phyloP scores from a whole-genome alignment of 2,113 vertebrate genomes.

The Mixornis gularis region DNA sequence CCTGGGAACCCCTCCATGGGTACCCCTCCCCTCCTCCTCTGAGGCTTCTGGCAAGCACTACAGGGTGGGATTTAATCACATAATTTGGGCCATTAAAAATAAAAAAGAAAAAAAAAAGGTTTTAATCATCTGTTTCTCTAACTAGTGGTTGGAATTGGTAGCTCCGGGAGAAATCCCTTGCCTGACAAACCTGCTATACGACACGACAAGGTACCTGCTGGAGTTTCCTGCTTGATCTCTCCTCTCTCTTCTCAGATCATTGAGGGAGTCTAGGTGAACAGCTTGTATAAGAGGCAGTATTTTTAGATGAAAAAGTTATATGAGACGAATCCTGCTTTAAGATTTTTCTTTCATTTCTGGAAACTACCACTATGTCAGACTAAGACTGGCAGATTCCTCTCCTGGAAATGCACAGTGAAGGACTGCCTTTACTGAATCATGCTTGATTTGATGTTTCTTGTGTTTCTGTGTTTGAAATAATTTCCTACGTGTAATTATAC shows the following conservation, averaged over 20 bases:
- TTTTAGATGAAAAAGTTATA: conserved; percentile 26
- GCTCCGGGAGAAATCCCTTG: not conserved
- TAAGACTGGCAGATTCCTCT: not conserved
- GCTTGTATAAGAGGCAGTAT: not conserved
- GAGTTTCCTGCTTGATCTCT: not conserved
- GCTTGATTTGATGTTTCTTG: conserved; percentile 40
- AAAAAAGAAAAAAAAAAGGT: not conserved
- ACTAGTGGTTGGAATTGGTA: not conserved
- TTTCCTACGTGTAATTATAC: conserved; percentile 47
- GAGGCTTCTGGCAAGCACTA: not conserved
- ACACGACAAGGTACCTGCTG: not conserved
- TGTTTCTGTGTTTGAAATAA: conserved; percentile 45
- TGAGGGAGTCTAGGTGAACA: not conserved
- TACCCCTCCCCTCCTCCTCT: not conserved
- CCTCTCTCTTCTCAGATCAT: not conserved
- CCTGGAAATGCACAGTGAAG: conserved; percentile 10
- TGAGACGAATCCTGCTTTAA: not conserved
- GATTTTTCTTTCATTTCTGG: conserved; percentile 22
- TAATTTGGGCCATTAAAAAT: not conserved
- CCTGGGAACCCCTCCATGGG: rapidly evolving
- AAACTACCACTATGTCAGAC: not conserved
- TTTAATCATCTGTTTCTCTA: not conserved
- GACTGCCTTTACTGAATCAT: conserved; percentile 34
- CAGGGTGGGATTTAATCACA: not conserved
- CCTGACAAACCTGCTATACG: not conserved